Evolutionary conservation across 2,888 invertebrate genomes (phyloP).

Genomic region (Colostygia pectinataria): DNA sequence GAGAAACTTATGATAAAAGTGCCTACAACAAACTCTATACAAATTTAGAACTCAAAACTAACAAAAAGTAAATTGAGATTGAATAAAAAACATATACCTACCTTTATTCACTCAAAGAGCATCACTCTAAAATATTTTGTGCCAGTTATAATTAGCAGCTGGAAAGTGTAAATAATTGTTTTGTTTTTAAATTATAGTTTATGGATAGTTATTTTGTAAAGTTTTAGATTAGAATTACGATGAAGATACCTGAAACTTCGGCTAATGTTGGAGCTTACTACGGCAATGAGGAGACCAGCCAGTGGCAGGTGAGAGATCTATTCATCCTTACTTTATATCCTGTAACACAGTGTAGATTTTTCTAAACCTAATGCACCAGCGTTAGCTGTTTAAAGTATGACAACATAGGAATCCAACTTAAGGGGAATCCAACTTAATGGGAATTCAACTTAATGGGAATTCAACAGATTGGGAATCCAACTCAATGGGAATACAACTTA

Average conservation of each 20-base stretch:
- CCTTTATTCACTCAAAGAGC: slow-evolving; percentile 1
- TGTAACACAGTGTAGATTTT: too few relatives aligned
- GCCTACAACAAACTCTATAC: slow-evolving; percentile 40
- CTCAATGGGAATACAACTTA: too few relatives aligned
- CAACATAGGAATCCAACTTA: too few relatives aligned
- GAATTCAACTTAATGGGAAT: too few relatives aligned
- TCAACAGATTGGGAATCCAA: too few relatives aligned
- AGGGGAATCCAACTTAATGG: too few relatives aligned
- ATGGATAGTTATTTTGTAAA: slow-evolving; percentile 38
- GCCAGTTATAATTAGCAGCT: slow-evolving; percentile 21
- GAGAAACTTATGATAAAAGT: slow-evolving; percentile 50
- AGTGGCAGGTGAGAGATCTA: slow-evolving; percentile 67
- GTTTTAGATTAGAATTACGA: slow-evolving; percentile 42
- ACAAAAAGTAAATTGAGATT: slow-evolving; percentile 1
- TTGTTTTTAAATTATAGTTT: slow-evolving; percentile 36
- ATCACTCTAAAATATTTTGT: slow-evolving; percentile 13
- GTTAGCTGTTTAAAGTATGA: too few relatives aligned
- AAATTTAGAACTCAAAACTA: slow-evolving; percentile 24
- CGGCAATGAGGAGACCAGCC: slow-evolving; percentile 73
- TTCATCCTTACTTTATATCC: background rate
- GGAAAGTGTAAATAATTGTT: slow-evolving; percentile 25
- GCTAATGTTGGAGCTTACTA: slow-evolving; percentile 74
- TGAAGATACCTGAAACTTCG: slow-evolving; percentile 77
- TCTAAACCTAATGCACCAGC: too few relatives aligned
- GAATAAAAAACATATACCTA: slow-evolving; percentile 1